phyloP scores from a whole-genome alignment of 1,140 invertebrate species.

The Drosophila sechellia region DNA sequence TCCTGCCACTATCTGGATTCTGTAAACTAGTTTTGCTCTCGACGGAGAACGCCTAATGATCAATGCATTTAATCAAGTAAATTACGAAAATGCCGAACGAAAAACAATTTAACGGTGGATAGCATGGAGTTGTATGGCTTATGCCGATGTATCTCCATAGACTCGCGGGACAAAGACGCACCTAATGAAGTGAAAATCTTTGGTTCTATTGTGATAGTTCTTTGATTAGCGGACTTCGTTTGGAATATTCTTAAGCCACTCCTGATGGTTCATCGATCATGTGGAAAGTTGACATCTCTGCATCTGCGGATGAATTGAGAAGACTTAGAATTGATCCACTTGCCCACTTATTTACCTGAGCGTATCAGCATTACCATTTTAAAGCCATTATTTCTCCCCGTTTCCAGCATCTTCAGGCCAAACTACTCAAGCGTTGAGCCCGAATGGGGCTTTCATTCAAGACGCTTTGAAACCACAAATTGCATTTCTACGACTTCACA shows the following conservation, averaged over 20 bases:
- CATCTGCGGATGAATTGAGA: conserved; percentile 2
- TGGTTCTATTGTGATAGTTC: conserved; percentile 22
- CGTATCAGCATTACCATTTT: conserved; percentile 42
- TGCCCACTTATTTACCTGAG: conserved; percentile 44
- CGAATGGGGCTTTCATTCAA: conserved; percentile 39
- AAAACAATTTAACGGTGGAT: conserved; percentile 70
- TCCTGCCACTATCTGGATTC: conserved; percentile 57
- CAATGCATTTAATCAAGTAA: conserved; percentile 75
- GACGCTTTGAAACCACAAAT: conserved; percentile 34
- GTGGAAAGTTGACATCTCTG: conserved; percentile 26
- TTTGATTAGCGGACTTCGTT: conserved; percentile 31
- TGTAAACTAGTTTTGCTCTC: conserved; percentile 70
- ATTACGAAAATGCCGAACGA: conserved; percentile 53
- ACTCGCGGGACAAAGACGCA: conserved; percentile 36
- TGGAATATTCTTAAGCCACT: conserved; percentile 7
- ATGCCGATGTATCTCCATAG: conserved; percentile 10
- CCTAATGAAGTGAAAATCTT: conserved; percentile 63
- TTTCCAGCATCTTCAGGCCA: conserved; percentile 14
- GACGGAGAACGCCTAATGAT: conserved; percentile 57
- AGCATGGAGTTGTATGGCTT: not conserved
- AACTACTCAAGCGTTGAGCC: conserved; percentile 38
- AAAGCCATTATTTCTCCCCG: conserved; percentile 1
- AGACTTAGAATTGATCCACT: conserved; percentile 29
- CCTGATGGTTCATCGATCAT: conserved; percentile 17
- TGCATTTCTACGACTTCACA: conserved; percentile 54